Evolutionary conservation across 2,113 vertebrate species (phyloP).

Genomic region (Cryptotis parvus): DNA sequence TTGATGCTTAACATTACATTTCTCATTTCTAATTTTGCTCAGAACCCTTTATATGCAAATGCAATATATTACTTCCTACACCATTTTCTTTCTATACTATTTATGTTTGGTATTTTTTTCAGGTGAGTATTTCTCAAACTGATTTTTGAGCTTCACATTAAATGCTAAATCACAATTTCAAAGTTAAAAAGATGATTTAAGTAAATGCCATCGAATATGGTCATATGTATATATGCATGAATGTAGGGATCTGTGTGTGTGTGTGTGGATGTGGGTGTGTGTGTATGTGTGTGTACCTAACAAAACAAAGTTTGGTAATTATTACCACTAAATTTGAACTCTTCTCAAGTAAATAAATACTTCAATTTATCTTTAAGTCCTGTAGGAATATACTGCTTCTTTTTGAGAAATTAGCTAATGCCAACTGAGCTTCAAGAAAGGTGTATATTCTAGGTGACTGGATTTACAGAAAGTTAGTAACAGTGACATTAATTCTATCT

Average conservation of each 20-base stretch:
- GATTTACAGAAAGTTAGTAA: not conserved
- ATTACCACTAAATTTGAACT: not conserved
- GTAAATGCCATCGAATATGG: not conserved
- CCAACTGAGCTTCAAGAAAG: not conserved
- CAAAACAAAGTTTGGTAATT: not conserved
- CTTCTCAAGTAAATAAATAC: not conserved
- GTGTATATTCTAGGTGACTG: not conserved
- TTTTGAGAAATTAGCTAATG: not conserved
- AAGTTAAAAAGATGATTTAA: conserved; percentile 8
- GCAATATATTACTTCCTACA: not conserved
- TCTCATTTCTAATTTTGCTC: no score
- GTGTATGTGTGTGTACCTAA: no score
- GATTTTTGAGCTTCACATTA: not conserved
- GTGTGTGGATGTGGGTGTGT: no score
- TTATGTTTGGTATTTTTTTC: not conserved
- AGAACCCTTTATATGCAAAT: not conserved
- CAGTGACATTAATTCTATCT: not conserved
- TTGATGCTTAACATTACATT: no score
- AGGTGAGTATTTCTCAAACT: not conserved
- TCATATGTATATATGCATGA: not conserved
- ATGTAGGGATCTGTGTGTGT: no score
- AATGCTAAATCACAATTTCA: conserved; percentile 25
- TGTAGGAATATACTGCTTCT: not conserved
- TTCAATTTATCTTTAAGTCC: not conserved
- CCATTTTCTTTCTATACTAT: not conserved